These are phyloP conservation scores for Cerastis leucographa DNA, from an alignment of 2,888 invertebrate species.

Conservation along the genomic window DNA sequence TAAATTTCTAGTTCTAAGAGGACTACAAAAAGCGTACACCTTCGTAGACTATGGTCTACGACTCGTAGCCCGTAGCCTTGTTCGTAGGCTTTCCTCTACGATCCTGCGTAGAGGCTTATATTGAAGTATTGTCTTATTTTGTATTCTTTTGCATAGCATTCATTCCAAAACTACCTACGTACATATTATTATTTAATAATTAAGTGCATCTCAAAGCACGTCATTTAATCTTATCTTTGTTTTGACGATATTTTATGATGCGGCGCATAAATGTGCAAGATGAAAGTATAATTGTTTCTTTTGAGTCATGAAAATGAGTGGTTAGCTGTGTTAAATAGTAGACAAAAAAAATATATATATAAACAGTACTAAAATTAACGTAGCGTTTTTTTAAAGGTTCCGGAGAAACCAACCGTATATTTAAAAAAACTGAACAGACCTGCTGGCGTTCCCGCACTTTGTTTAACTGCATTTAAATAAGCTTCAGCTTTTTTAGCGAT, in stretches of 20 bases:
- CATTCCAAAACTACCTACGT: not conserved
- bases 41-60: conserved; percentile 26
- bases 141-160: not conserved
- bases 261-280: not conserved
- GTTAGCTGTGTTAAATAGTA: not conserved
- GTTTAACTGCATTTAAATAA: conserved; percentile 83
- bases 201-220: not conserved
- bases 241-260: conserved; percentile 44
- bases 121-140: not conserved
- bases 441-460: conserved; percentile 76
- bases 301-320: not conserved
- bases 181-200: conserved; percentile 34
- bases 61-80: conserved; percentile 33
- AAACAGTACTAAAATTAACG: not conserved
- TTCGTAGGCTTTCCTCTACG: conserved; percentile 16
- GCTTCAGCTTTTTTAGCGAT: conserved; percentile 84
- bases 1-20: not conserved
- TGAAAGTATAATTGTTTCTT: conserved; percentile 18
- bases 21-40: not conserved
- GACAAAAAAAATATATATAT: not conserved
- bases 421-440: conserved; percentile 58
- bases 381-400: not conserved
- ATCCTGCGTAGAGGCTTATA: not conserved
- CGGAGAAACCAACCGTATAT: not conserved
- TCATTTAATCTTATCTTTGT: conserved; percentile 48